Evolutionary conservation across 2,113 vertebrate genomes (phyloP).

Genomic region (Passerina amoena): DNA sequence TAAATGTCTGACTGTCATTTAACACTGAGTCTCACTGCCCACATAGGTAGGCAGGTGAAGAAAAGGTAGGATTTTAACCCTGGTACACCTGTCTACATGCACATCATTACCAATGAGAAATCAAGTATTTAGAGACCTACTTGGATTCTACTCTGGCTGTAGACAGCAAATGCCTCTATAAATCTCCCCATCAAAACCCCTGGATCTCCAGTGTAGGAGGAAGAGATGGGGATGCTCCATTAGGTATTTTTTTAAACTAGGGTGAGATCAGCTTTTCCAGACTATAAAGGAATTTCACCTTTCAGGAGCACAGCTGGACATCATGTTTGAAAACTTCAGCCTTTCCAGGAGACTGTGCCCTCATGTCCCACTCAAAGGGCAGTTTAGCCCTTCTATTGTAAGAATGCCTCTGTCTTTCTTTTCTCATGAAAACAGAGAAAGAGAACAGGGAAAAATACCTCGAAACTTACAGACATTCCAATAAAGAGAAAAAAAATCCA

Average conservation of each 20-base stretch:
- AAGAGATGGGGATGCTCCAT: neutral
- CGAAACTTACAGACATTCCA: neutral
- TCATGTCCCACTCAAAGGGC: neutral
- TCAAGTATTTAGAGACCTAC: neutral
- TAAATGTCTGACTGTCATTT: neutral
- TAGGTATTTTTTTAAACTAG: neutral
- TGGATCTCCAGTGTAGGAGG: neutral
- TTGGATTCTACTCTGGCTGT: neutral
- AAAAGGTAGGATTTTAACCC: neutral
- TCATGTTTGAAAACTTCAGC: neutral
- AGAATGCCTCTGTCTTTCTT: neutral
- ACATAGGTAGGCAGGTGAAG: neutral
- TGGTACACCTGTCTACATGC: neutral
- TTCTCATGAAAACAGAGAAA: neutral
- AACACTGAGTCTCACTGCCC: neutral
- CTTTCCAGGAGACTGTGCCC: neutral
- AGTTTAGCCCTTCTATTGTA: neutral
- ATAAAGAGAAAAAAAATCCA: neutral
- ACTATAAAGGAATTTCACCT: neutral
- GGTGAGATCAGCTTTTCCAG: neutral
- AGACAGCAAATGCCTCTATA: neutral
- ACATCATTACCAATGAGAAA: fast-evolving
- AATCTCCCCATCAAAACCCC: neutral
- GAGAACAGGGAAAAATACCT: neutral
- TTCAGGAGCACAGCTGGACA: neutral